Percentiles rank a stretch among this genome's conserved stretches.
Conservation (phyloP, 30 jellyfish, hydroid and myxozoan genomes). For the Rhopilema esculentum region DNA sequence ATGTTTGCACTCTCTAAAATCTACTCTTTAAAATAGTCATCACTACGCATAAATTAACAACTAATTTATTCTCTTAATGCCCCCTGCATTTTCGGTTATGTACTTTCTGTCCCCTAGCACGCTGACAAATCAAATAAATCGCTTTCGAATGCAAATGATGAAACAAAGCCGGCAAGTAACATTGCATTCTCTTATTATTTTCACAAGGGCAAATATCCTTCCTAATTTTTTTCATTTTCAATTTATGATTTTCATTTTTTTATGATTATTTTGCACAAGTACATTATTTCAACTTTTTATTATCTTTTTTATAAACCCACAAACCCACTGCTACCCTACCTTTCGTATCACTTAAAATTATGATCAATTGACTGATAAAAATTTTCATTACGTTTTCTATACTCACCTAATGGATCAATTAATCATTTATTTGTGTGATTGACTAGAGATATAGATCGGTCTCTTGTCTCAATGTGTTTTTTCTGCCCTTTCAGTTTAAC, state of each 20-base stretch:
- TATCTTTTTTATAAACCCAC: no score
- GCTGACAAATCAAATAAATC: slow-evolving; percentile 66
- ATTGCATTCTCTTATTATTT: neutral
- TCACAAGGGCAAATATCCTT: neutral
- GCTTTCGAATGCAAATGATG: slow-evolving; percentile 61
- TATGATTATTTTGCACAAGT: no score
- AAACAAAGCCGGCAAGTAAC: slow-evolving; percentile 76
- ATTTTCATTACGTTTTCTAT: no score
- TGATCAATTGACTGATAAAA: no score
- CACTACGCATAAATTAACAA: neutral
- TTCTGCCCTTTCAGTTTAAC: slow-evolving; percentile 59
- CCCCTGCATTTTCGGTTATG: slow-evolving; percentile 12
- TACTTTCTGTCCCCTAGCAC: slow-evolving; percentile 45
- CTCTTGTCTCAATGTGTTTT: neutral
- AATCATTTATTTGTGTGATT: slow-evolving; percentile 1
- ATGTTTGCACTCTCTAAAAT: neutral
- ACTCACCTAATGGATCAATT: no score
- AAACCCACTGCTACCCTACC: no score
- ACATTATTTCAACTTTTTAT: no score
- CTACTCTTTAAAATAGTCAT: neutral
- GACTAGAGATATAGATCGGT: neutral
- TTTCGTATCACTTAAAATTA: no score
- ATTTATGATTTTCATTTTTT: neutral
- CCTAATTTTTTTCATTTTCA: neutral
- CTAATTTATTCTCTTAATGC: neutral